Conservation (phyloP, 2,797 vertebrate genomes). For the Meda fulgida region DNA sequence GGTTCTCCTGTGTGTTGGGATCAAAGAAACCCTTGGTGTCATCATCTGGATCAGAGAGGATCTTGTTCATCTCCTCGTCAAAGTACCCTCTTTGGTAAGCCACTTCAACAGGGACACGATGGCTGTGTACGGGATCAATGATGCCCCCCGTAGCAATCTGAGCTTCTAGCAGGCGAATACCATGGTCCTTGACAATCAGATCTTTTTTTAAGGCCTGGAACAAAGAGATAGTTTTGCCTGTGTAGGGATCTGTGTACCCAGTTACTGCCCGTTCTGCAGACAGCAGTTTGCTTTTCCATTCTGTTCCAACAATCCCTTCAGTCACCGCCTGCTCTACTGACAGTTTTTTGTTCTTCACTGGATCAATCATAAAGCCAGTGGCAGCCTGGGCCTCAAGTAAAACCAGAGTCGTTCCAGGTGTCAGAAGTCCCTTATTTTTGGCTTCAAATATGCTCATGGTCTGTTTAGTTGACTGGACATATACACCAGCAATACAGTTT, state of each 20-base stretch:
- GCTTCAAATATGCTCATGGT: constrained; percentile 75
- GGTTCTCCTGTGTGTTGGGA: constrained; percentile 84
- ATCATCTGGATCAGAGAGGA: constrained; percentile 74
- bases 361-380: constrained; percentile 65
- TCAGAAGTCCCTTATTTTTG: constrained; percentile 66
- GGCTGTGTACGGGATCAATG: constrained; percentile 78
- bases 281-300: constrained; percentile 83
- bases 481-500: constrained; percentile 83
- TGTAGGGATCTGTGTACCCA: constrained; percentile 86
- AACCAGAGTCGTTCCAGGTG: constrained; percentile 72
- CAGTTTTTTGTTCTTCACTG: constrained; percentile 75
- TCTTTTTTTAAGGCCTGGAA: constrained; percentile 89
- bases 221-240: constrained; percentile 79
- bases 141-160: constrained; percentile 88
- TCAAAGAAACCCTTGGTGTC: constrained; percentile 85
- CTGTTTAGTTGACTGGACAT: constrained; percentile 71
- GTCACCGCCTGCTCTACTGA: constrained; percentile 84
- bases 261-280: constrained; percentile 83
- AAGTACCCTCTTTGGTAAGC: constrained; percentile 81
- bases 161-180: constrained; percentile 84
- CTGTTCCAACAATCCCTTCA: constrained; percentile 78
- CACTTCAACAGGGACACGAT: constrained; percentile 77
- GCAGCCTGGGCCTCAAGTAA: constrained; percentile 78
- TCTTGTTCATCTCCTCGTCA: constrained; percentile 74
- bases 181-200: constrained; percentile 81